Percentiles rank a stretch among this genome's conserved stretches.
phyloP scores from a whole-genome alignment of 1,140 invertebrate genomes.

The Bombus confusus region DNA sequence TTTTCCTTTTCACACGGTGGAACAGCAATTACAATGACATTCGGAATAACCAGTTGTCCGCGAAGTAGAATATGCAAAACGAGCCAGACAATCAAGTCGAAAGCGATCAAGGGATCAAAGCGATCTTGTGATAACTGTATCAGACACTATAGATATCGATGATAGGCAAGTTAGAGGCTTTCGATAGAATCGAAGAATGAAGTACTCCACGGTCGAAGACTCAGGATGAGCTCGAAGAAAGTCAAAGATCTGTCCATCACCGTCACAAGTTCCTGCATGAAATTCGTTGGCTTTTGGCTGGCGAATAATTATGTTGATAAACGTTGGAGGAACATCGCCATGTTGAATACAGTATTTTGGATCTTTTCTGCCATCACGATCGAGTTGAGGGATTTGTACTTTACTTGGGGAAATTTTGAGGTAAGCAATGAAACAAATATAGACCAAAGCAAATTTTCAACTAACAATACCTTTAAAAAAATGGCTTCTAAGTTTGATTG shows the following conservation, averaged over 20 bases:
- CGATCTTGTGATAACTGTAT: too few relatives aligned
- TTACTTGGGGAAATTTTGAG: constrained; percentile 37
- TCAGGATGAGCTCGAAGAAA: neutral
- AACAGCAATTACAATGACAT: neutral
- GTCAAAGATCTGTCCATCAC: neutral
- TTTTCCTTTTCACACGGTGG: neutral
- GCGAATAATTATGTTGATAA: constrained; percentile 20
- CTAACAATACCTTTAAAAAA: too few relatives aligned
- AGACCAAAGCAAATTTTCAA: too few relatives aligned
- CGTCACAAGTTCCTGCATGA: constrained; percentile 24
- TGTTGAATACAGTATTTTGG: constrained; percentile 18
- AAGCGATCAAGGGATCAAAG: neutral
- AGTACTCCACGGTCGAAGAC: too few relatives aligned
- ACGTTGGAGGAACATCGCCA: neutral
- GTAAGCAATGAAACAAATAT: constrained; percentile 36
- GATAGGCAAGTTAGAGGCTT: neutral
- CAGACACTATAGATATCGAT: neutral
- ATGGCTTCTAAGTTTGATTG: too few relatives aligned
- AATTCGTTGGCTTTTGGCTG: constrained; percentile 49
- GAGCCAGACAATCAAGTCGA: neutral
- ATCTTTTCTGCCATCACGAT: neutral
- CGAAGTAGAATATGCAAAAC: neutral
- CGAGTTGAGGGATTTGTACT: constrained; percentile 41
- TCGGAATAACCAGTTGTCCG: neutral
- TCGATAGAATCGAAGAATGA: neutral